These are phyloP conservation scores for Branchinecta sandiegonensis DNA, from an alignment of 2,888 invertebrate genomes.

Conservation along the genomic window DNA sequence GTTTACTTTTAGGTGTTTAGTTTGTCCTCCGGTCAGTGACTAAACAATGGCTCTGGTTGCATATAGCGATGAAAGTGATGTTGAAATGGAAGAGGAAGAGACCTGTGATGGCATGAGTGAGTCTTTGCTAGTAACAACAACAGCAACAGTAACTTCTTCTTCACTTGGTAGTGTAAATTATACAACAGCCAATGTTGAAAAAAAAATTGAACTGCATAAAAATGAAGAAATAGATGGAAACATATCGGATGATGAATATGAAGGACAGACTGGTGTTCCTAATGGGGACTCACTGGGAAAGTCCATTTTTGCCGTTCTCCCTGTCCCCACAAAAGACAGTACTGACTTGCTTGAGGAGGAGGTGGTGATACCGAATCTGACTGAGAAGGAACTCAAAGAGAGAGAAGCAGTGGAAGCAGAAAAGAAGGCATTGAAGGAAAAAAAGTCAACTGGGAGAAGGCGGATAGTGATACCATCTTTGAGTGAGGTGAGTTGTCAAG, in stretches of 20 bases:
- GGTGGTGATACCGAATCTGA: not conserved
- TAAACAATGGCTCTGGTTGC: conserved; percentile 1
- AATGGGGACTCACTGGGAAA: not conserved
- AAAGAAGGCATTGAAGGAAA: conserved; percentile 5
- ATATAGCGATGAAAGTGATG: conserved; percentile 6
- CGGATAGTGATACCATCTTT: not conserved
- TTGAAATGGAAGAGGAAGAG: not conserved
- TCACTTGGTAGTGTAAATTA: no score
- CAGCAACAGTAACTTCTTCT: no score
- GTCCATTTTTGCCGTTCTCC: not conserved
- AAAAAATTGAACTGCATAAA: no score
- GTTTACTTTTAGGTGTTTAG: not conserved
- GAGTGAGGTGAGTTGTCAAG: not conserved
- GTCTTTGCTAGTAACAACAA: no score
- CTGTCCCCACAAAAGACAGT: not conserved
- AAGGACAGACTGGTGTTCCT: not conserved
- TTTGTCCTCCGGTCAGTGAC: not conserved
- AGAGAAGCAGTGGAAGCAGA: not conserved
- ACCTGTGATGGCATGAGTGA: not conserved
- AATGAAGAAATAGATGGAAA: not conserved
- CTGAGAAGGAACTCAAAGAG: conserved; percentile 5
- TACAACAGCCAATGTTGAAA: no score
- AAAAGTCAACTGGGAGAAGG: not conserved
- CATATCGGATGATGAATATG: conserved; percentile 8
- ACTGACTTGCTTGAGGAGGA: not conserved